Evolutionary conservation across 2,888 invertebrate genomes (phyloP).

Genomic region (Anthophora plumipes): DNA sequence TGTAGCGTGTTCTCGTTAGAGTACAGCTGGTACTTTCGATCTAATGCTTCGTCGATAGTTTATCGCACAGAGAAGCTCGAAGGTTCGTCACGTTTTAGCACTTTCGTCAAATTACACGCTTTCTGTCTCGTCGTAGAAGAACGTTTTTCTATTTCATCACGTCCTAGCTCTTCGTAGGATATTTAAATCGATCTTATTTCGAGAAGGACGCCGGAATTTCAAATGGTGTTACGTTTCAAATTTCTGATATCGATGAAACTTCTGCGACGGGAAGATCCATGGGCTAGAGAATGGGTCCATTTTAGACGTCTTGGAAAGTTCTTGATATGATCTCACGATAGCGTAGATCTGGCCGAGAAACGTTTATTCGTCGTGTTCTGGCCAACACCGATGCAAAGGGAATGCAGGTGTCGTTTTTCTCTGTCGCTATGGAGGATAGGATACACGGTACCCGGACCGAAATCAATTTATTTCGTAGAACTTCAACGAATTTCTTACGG

Average conservation of each 20-base stretch:
- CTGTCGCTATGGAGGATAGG: background rate
- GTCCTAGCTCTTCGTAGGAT: too few species aligned
- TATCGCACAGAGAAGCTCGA: slow-evolving; percentile 9
- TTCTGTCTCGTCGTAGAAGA: background rate
- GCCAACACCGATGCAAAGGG: background rate
- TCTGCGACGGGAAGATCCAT: slow-evolving; percentile 1
- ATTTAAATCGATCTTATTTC: background rate
- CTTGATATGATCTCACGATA: slow-evolving; percentile 12
- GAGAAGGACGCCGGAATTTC: background rate
- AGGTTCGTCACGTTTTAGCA: background rate
- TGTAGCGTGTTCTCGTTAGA: background rate
- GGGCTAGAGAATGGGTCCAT: slow-evolving; percentile 1
- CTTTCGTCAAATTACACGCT: background rate
- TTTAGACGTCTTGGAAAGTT: slow-evolving; percentile 21
- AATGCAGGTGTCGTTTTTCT: slow-evolving; percentile 31
- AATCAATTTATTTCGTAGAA: background rate
- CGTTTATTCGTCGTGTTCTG: slow-evolving; percentile 16
- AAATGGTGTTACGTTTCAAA: background rate
- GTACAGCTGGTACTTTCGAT: background rate
- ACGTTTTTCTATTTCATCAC: too few species aligned
- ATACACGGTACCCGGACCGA: background rate
- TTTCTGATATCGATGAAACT: slow-evolving; percentile 8
- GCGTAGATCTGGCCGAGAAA: slow-evolving; percentile 2
- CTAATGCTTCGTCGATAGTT: slow-evolving; percentile 37
- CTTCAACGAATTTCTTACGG: background rate